Conservation (phyloP, 2,113 vertebrate species). For the Lepisosteus oculatus region DNA sequence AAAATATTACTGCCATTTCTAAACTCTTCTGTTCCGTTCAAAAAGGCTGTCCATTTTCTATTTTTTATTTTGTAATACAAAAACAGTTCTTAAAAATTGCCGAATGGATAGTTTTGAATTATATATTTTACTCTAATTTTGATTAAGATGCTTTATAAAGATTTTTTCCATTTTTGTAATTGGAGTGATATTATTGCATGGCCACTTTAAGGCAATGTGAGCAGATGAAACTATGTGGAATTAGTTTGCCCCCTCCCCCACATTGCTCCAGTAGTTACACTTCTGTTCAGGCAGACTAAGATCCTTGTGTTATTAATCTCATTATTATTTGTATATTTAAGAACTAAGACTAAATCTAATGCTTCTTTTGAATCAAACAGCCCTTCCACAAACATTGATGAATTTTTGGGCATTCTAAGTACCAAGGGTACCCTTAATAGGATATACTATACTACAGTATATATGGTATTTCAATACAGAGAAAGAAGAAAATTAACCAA, state of each 20-base stretch:
- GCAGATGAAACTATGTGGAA: slow-evolving; percentile 28
- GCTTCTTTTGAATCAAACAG: slow-evolving; percentile 46
- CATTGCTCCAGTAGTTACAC: slow-evolving; percentile 10
- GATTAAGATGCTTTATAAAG: slow-evolving; percentile 55
- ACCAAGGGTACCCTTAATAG: too few species aligned
- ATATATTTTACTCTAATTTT: slow-evolving; percentile 31
- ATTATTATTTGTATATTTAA: slow-evolving; percentile 31
- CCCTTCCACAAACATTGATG: not conserved
- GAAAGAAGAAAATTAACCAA: not conserved
- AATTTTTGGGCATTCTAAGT: not conserved
- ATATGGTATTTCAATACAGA: not conserved
- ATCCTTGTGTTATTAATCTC: slow-evolving; percentile 7
- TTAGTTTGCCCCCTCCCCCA: slow-evolving; percentile 30
- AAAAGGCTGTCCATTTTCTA: slow-evolving; percentile 68
- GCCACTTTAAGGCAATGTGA: slow-evolving; percentile 21
- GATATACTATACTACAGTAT: too few species aligned
- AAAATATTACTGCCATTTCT: slow-evolving; percentile 68
- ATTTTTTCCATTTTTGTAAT: slow-evolving; percentile 46
- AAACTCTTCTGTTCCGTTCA: slow-evolving; percentile 70
- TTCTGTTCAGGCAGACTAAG: not conserved
- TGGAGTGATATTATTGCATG: slow-evolving; percentile 38
- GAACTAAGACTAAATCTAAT: slow-evolving; percentile 42
- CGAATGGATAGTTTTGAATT: not conserved
- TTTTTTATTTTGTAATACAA: slow-evolving; percentile 66
- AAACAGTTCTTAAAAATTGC: slow-evolving; percentile 39